Evolutionary conservation across 2,113 vertebrate species (phyloP), one percentile per base, ranked within the genome.

Genomic region (Vidua chalybeata): DNA sequence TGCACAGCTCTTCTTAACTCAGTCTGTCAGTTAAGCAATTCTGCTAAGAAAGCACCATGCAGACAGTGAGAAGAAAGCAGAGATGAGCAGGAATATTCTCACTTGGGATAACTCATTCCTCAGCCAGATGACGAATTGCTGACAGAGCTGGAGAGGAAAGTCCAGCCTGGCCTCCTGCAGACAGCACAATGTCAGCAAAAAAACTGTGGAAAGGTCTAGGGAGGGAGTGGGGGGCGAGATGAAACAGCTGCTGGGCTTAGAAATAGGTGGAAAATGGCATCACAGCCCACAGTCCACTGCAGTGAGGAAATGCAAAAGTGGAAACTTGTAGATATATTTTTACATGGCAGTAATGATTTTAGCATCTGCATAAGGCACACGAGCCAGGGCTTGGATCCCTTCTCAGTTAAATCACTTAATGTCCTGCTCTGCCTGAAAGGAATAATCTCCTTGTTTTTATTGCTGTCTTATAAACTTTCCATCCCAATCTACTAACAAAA

Each of bases 401-500:
- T 21, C 68, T 86, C 10, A 0, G 59, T 92, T 92, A 87, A 96
- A 96, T 80, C 79, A 84, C 35, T 94, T 89, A 16, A 64, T 76
- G 39, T 56, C 81, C 56, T 46, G 61, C 56, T 96, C 92, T 91
- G 80, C 74, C 75, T 91, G 91, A 91, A 83, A 95, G 84, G 43
- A 97, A 94, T 90, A 91, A 93, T 95, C 92, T 94, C 27, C 85
- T 92, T 74, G 61, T 72, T 92, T 95, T 97, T 96, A 95, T 52
- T 94, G 76, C 95, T 79, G 63, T 58, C 62, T 97, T 94, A 94
- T 68, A 96, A 95, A 95, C 80, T 96, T 97, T 95, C 94, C 94
- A 93, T 90, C 80, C 85, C 77, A 39, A 94, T 93, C 54, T 87
- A 66, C 87, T 75, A 80, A 85, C 43, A 15, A 97, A 97, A 95